A percentile compares a stretch with the other conserved stretches of the same genome.
These are phyloP conservation scores for Catharus fuscescens DNA, from an alignment of 2,113 vertebrate genomes.

Conservation along the genomic window DNA sequence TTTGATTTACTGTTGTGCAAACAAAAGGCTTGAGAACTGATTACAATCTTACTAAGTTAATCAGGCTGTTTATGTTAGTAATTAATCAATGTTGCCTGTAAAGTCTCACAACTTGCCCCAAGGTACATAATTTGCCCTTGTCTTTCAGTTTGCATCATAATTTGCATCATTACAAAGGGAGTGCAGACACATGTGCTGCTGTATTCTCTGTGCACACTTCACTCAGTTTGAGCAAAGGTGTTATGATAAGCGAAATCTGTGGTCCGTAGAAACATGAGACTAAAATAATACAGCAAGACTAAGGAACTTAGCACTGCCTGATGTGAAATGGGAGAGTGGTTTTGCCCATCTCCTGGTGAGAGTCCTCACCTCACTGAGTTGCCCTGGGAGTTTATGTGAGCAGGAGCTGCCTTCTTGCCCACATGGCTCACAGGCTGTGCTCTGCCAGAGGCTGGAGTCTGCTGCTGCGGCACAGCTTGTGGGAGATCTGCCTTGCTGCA, in stretches of 20 bases:
- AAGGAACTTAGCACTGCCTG: not conserved
- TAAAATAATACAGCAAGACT: not conserved
- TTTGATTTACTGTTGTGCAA: constrained; percentile 58
- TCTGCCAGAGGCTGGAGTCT: not conserved
- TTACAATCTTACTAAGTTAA: constrained; percentile 41
- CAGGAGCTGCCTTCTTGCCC: not conserved
- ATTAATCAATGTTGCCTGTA: constrained; percentile 55
- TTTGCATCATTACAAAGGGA: constrained; percentile 1
- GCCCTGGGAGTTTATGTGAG: not conserved
- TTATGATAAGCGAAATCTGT: not conserved
- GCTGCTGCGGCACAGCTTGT: not conserved
- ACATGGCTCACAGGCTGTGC: fast-evolving
- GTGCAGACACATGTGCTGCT: not conserved
- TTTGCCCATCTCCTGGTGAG: not conserved
- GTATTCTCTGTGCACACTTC: not conserved
- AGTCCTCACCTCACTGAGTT: not conserved
- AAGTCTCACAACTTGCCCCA: constrained; percentile 15
- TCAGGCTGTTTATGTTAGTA: constrained; percentile 46
- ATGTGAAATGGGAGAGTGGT: not conserved
- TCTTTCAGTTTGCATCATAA: constrained; percentile 12
- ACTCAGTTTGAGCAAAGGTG: not conserved
- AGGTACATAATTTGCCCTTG: constrained; percentile 30
- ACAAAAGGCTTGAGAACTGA: constrained; percentile 47
- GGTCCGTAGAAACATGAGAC: not conserved
- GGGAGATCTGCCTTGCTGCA: not conserved